Conservation (phyloP, 2,113 vertebrate genomes). For the Fukomys damarensis region DNA sequence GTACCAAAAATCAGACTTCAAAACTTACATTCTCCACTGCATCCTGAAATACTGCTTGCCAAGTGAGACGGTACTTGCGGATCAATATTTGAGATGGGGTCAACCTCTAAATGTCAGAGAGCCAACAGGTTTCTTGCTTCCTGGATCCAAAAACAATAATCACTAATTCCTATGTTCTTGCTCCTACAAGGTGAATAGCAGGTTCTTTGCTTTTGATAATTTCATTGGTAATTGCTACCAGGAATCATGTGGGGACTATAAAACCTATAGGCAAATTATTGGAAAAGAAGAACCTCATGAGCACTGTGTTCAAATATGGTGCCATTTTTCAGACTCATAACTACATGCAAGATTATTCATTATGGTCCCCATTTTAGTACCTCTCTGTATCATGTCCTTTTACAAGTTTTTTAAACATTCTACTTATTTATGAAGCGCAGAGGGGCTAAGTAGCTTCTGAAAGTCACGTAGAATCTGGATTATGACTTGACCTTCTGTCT, state of each 20-base stretch:
- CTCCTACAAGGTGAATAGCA: not conserved
- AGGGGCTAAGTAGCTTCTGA: not conserved
- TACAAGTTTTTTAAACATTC: not conserved
- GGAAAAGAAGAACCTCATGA: not conserved
- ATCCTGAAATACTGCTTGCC: not conserved
- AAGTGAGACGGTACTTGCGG: not conserved
- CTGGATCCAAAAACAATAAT: not conserved
- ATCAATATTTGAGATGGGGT: not conserved
- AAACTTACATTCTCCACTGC: not conserved
- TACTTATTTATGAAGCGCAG: not conserved
- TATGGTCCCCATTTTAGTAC: not conserved
- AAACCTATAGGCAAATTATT: not conserved
- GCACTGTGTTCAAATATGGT: not conserved
- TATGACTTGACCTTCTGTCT: not conserved
- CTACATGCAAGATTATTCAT: too few species aligned
- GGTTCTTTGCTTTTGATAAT: not conserved
- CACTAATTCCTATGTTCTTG: not conserved
- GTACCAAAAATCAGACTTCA: not conserved
- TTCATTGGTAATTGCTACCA: not conserved
- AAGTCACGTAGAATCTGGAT: not conserved
- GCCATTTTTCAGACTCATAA: not conserved
- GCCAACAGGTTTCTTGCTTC: not conserved
- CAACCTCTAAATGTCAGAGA: slow-evolving; percentile 10
- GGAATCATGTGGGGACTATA: not conserved
- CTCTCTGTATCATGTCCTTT: not conserved